Evolutionary conservation across 1,140 invertebrate genomes (phyloP).

Genomic region (Drosophila nigrodunni): DNA sequence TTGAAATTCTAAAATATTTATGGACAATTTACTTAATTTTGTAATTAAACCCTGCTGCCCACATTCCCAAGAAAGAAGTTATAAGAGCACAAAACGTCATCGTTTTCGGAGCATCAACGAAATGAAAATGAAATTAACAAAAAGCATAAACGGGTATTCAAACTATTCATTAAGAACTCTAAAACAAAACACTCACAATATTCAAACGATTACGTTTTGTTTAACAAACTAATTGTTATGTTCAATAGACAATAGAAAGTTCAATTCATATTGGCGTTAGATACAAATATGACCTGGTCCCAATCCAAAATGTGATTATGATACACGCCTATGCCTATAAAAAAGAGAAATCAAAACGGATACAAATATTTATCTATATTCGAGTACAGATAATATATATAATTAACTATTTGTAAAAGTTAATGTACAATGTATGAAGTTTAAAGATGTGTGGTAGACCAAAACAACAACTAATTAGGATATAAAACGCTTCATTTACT

Average conservation of each 20-base stretch:
- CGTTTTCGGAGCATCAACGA: neutral
- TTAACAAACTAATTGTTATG: slow-evolving; percentile 22
- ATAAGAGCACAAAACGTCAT: neutral
- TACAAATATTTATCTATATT: slow-evolving; percentile 32
- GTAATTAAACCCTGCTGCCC: slow-evolving; percentile 38
- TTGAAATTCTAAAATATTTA: slow-evolving; percentile 65
- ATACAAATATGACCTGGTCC: slow-evolving; percentile 45
- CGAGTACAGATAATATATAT: slow-evolving; percentile 43
- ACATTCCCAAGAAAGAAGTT: slow-evolving; percentile 46
- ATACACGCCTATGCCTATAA: slow-evolving; percentile 52
- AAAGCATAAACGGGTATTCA: slow-evolving; percentile 23
- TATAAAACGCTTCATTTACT: slow-evolving; percentile 39
- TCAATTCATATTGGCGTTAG: slow-evolving; percentile 46
- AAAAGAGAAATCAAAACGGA: slow-evolving; percentile 19
- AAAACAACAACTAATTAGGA: slow-evolving; percentile 38
- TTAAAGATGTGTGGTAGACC: slow-evolving; percentile 29
- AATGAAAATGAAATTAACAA: slow-evolving; percentile 1
- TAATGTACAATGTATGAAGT: slow-evolving; percentile 9
- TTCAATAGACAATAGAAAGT: slow-evolving; percentile 31
- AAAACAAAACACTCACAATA: no score
- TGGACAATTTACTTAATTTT: slow-evolving; percentile 76
- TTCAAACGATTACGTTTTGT: slow-evolving; percentile 16
- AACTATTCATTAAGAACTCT: neutral
- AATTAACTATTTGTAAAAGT: slow-evolving; percentile 34
- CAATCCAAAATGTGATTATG: slow-evolving; percentile 72